A percentile compares a stretch with the other conserved stretches of the same genome.
Conservation (phyloP, 2,888 invertebrate species). For the Agrochola lota region DNA sequence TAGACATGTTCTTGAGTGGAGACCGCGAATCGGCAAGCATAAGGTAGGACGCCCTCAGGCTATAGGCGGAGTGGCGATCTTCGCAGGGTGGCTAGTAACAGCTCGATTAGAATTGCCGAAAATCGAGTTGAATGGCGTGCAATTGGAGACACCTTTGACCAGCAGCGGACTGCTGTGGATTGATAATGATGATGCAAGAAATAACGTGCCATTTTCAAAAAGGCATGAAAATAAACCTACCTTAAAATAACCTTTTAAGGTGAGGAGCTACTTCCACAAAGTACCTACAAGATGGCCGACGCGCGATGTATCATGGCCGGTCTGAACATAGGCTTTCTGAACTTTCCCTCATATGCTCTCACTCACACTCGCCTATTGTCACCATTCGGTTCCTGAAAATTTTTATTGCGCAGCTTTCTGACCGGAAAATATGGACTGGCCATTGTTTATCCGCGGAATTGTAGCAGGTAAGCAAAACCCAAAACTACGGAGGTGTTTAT, state of each 20-base stretch:
- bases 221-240: not conserved
- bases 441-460: not conserved
- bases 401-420: not conserved
- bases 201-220: not conserved
- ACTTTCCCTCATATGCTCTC: not conserved
- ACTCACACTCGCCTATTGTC: not conserved
- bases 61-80: not conserved
- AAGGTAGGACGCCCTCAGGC: no score
- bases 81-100: not conserved
- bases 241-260: not conserved
- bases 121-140: not conserved
- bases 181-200: not conserved
- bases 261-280: not conserved
- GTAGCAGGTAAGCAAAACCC: not conserved
- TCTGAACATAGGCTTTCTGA: not conserved
- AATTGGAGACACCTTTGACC: not conserved
- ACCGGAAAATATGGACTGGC: not conserved
- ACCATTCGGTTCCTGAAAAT: not conserved
- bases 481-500: not conserved
- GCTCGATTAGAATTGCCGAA: not conserved
- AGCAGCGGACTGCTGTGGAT: not conserved
- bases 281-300: not conserved
- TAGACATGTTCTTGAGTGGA: no score
- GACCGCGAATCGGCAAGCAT: no score
- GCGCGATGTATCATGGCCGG: not conserved